Evolutionary conservation across 2,797 vertebrate species (phyloP), one percentile per base, ranked within the genome.

Genomic region (Phrynocephalus forsythii): DNA sequence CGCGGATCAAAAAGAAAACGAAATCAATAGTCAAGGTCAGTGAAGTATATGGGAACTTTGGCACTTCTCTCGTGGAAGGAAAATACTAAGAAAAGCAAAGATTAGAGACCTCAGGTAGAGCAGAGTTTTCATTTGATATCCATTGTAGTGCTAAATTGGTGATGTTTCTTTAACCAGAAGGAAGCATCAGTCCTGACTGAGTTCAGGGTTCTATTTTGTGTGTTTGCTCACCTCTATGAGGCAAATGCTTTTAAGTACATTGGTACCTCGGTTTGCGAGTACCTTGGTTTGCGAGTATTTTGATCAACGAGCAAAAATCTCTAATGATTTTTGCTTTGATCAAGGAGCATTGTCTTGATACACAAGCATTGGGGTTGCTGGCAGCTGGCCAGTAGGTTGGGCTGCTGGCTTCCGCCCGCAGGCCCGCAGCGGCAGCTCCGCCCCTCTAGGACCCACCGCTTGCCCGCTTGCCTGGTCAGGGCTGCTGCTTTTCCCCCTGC

Each of bases 1-100:
- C 98, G 71, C 98, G 98, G 94, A 99, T 99, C 95, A 99, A 99
- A 97, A 99, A 99, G 98, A 99, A 99, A 99, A 98, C 98, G 87
- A 99, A 98, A 95, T 98, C 99, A 88, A 98, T 99, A 94, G 98
- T 99, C 92, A 99, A 99, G 98, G 99, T 99, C 95, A 95, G 96
- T 85, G 3, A 86, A 28, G 18, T 48, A 15, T 20, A 18, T 15
- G n/a, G 8, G n/a, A 67, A 69, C 30, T 56, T 73, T 56, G 2
- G 77, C 82, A 66, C 80, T 82, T 3, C 60, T 90, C 15, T 73
- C 86, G 48, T 1, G 83, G 90, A 67, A 89, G 83, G 52, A 30
- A 0, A 3, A 81, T 90, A 71, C 30, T 67, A 69, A 87, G 24
- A 50, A 80, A 83, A 66, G 7, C 81, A 72, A 83, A 18, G 72